Percentiles rank a stretch among this genome's conserved stretches.
Evolutionary conservation across 1,140 invertebrate species (phyloP).

Genomic region (Tetramorium simillimum): DNA sequence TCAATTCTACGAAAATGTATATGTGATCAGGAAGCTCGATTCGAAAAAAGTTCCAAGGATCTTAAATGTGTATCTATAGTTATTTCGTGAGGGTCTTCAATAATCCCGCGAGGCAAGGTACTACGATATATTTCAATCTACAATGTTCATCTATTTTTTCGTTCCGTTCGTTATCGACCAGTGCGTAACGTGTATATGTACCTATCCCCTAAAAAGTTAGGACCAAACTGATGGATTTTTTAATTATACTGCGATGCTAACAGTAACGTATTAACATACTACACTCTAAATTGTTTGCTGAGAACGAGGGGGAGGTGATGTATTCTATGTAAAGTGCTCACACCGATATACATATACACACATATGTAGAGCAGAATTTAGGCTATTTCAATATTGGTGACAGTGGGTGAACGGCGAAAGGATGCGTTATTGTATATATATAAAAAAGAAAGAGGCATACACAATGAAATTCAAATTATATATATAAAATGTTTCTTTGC

Average conservation of each 20-base stretch:
- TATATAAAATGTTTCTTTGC: conserved; percentile 75
- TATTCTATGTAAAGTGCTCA: conserved; percentile 70
- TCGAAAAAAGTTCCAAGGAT: conserved; percentile 47
- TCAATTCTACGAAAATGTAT: conserved; percentile 35
- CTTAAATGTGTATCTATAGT: conserved; percentile 11
- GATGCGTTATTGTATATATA: conserved; percentile 77
- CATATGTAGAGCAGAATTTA: conserved; percentile 65
- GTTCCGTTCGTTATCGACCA: background rate
- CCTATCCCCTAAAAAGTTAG: conserved; percentile 49
- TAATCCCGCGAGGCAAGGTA: background rate
- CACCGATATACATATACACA: conserved; percentile 67
- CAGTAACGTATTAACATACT: conserved; percentile 38
- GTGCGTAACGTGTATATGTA: background rate
- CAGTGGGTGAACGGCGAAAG: conserved; percentile 64
- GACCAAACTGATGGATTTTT: conserved; percentile 66
- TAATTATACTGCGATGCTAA: conserved; percentile 55
- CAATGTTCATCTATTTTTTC: conserved; percentile 16
- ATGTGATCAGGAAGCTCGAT: conserved; percentile 40
- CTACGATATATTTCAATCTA: background rate
- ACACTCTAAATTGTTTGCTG: conserved; percentile 60
- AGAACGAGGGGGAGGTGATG: conserved; percentile 41
- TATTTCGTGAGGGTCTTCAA: background rate
- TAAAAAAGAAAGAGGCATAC: conserved; percentile 67
- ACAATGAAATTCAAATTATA: conserved; percentile 81
- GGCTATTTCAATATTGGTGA: conserved; percentile 72